Evolutionary conservation across 64 coral and sea anemone genomes (phyloP), one percentile per base, ranked within the genome.

Genomic region (Trachythela sp.): DNA sequence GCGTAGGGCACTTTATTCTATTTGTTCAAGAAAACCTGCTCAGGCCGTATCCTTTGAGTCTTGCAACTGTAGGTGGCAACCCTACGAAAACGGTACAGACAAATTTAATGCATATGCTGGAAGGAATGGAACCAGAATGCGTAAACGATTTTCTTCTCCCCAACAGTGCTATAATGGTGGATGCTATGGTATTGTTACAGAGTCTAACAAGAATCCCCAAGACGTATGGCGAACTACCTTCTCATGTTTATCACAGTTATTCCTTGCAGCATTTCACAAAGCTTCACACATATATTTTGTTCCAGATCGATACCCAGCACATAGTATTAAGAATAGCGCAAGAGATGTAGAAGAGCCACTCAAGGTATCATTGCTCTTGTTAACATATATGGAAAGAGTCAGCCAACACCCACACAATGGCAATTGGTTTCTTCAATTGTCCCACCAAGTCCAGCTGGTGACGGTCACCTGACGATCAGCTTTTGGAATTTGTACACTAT

Each of bases 101-200:
- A 80, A 80, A 80, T 80, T 80, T 80, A 13, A 80, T 80, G 75
- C 75, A 80, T 18, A 80, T 80, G 32, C 75, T 80, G 33, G 75
- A 80, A 80, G 75, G 34, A 10, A 80, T 80, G 75, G 32, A n/a
- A 35, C 75, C 32, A 9, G 30, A 80, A 38, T 72, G 68, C 68
- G 68, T 72, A 72, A 72, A 72, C 11, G 26, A 72, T 72, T 31
- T 31, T 35, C 24, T 72, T 35, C 68, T 26, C 26, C 68, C 14
- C 24, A 72, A 72, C 33, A 35, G 68, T 72, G 68, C 68, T 35
- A 72, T 72, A 72, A 72, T 72, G 68, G 68, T 72, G 33, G 68
- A 72, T 72, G 68, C 68, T 22, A 72, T 72, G 68, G 68, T 26
- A 26, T 72, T 72, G 26, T 26, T 72, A 35, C 68, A 72, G 68